Base-by-base conservation (phyloP, 1,140 invertebrate genomes). In the Monochamus saltuarius region DNA sequence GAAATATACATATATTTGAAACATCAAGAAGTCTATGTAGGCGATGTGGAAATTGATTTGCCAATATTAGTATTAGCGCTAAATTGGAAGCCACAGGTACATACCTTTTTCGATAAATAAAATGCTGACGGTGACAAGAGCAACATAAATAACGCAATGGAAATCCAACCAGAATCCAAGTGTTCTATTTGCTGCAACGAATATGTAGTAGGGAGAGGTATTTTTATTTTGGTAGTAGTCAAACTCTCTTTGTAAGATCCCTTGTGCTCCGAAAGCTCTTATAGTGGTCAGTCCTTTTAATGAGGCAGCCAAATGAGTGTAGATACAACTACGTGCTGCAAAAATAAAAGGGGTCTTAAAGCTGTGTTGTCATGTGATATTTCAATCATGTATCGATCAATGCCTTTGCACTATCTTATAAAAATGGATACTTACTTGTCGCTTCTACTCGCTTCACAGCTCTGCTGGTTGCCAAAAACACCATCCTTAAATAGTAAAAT, bases 401-500 rank as follows among this genome's bases (percentile, higher is more conserved):
- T 39, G 42, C 10, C 7, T 37, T 39, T 36, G 19, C 17, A 39
- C 13, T 35, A 37, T 37, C 19, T 29, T 46, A n/a, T 61, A 22
- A 35, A 59, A 43, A 52, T 34, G 16, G 39, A n/a, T n/a, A n/a
- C 82, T 85, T 79, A 93, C 91, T 85, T 43, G 86, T 86, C 59
- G 88, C 89, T 75, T 95, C 92, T 0, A 95, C 78, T 61, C 91
- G 82, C 74, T 95, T 95, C 1, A 95, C 78, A 72, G 88, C 87
- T 69, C 92, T 83, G 0, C 91, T 90, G 0, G 90, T 89, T 11
- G 82, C 79, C 17, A 95, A 74, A 72, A 94, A 96, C 71, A 92
- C 83, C 59, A 78, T 81, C 56, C 90, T 72, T 35, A 93, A 78
- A 22, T 85, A 73, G 38, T 84, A 73, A 72, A 92, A 92, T 2